These are phyloP conservation scores for Callyntrura sp. DNA, from an alignment of 2,888 invertebrate species.

Conservation along the genomic window DNA sequence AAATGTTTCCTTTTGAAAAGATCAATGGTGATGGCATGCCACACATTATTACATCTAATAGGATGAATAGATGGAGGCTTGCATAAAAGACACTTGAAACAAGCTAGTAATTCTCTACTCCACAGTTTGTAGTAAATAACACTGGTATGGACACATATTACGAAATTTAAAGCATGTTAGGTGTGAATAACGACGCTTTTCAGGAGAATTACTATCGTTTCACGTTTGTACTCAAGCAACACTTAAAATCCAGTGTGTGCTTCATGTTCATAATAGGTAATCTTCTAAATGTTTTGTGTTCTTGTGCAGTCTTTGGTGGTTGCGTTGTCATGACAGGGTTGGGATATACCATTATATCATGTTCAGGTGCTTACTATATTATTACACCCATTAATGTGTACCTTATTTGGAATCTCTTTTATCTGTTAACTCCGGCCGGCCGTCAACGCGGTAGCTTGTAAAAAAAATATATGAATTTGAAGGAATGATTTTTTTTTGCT, in stretches of 20 bases:
- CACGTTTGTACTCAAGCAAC: background rate
- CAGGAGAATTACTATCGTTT: slow-evolving; percentile 20
- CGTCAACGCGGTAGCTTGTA: too few species aligned
- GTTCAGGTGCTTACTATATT: slow-evolving; percentile 18
- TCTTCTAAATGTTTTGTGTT: background rate
- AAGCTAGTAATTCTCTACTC: background rate
- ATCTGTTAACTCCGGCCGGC: too few species aligned
- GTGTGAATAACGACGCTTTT: slow-evolving; percentile 41
- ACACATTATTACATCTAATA: slow-evolving; percentile 59
- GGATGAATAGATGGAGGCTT: slow-evolving; percentile 33
- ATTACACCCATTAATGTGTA: background rate
- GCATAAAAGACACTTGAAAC: slow-evolving; percentile 33
- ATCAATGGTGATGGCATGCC: slow-evolving; percentile 52
- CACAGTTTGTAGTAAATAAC: background rate
- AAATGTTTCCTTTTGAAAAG: slow-evolving; percentile 11
- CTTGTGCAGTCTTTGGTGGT: background rate
- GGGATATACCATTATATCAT: background rate
- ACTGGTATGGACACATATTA: background rate
- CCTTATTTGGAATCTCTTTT: too few species aligned
- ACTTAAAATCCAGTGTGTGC: background rate
- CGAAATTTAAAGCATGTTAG: background rate
- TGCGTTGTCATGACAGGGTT: background rate
- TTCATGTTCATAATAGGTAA: background rate
- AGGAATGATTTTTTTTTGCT: too few species aligned
- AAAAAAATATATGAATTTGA: too few species aligned